Conservation (phyloP, 2,888 invertebrate species). For the Diarsia dahlii region DNA sequence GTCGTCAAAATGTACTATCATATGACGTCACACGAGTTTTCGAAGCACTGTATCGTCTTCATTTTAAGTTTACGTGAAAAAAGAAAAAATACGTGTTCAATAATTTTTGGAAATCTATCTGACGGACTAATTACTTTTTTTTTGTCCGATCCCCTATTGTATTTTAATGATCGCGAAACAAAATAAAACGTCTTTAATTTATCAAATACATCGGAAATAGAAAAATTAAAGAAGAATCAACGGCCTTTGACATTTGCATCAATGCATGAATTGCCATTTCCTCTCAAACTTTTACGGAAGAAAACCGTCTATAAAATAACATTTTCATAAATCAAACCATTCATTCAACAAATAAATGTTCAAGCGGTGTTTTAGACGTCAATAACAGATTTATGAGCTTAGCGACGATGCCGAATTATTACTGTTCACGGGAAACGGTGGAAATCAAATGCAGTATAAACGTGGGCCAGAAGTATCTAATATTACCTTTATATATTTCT, state of each 20-base stretch:
- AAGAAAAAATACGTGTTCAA: too few species aligned
- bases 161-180: too few species aligned
- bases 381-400: slow-evolving; percentile 64
- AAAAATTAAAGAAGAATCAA: slow-evolving; percentile 13
- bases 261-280: slow-evolving; percentile 41
- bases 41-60: too few species aligned
- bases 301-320: slow-evolving; percentile 54
- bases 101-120: too few species aligned
- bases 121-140: too few species aligned
- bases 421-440: slow-evolving; percentile 47
- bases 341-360: slow-evolving; percentile 64
- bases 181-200: too few species aligned
- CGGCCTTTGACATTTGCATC: slow-evolving; percentile 22
- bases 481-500: slow-evolving; percentile 5
- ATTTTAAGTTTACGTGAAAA: too few species aligned
- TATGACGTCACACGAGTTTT: too few species aligned
- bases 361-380: slow-evolving; percentile 62
- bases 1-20: too few species aligned
- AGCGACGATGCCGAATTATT: slow-evolving; percentile 49
- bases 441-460: slow-evolving; percentile 50
- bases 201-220: not conserved
- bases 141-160: too few species aligned
- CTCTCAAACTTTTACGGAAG: slow-evolving; percentile 38
- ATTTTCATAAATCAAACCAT: slow-evolving; percentile 60
- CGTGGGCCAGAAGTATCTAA: slow-evolving; percentile 1